phyloP scores from a whole-genome alignment of 1,140 invertebrate species.

The Drosophila orena region DNA sequence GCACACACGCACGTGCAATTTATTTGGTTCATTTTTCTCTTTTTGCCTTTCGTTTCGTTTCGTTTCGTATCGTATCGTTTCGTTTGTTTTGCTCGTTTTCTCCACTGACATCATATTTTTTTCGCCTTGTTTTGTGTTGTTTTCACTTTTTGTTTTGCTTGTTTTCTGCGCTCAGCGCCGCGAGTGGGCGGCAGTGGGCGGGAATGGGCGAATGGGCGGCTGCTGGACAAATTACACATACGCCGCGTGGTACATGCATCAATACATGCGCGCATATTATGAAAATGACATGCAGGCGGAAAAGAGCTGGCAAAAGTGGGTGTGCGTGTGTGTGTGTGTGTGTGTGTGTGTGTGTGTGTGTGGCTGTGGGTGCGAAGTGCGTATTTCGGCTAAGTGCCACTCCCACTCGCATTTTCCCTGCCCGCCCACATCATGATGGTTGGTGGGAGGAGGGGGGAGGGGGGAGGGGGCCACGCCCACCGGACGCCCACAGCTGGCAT shows the following conservation, averaged over 20 bases:
- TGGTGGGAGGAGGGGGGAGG: no score
- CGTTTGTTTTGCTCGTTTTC: constrained; percentile 78
- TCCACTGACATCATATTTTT: constrained; percentile 79
- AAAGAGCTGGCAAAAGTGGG: background rate
- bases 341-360: background rate
- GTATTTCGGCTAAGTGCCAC: constrained; percentile 43
- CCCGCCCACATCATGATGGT: no score
- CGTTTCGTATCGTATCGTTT: constrained; percentile 16
- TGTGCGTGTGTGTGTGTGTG: background rate
- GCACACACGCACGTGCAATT: constrained; percentile 26
- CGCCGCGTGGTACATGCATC: constrained; percentile 43
- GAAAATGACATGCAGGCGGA: constrained; percentile 44
- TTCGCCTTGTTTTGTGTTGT: constrained; percentile 63
- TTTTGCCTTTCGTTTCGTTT: constrained; percentile 24
- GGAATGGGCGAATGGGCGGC: constrained; percentile 24
- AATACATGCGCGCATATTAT: constrained; percentile 36
- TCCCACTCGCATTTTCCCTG: background rate
- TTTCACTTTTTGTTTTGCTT: constrained; percentile 80
- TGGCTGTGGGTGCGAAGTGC: constrained; percentile 23
- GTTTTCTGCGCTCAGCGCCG: constrained; percentile 43
- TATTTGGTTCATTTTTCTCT: constrained; percentile 79
- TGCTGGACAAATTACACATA: constrained; percentile 61
- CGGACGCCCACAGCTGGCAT: no score
- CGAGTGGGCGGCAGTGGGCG: background rate
- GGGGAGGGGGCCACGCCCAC: background rate